Conservation (phyloP, 1,140 invertebrate genomes). For the Drosophila tropicalis region DNA sequence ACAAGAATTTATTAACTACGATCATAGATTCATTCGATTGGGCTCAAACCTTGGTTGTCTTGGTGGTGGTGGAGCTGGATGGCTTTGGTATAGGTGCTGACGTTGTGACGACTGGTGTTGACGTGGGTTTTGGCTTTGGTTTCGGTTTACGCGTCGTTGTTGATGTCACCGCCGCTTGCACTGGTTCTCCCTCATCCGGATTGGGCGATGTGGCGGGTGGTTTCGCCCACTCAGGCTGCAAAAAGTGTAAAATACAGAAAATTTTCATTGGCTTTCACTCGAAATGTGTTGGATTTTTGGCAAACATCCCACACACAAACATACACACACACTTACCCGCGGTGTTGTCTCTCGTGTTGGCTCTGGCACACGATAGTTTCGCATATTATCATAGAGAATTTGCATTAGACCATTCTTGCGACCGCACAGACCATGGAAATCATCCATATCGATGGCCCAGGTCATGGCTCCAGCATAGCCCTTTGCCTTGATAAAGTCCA, state of each 20-base stretch:
- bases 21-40: not conserved
- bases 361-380: conserved; percentile 89
- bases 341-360: conserved; percentile 88
- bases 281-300: conserved; percentile 7
- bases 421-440: conserved; percentile 91
- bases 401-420: conserved; percentile 88
- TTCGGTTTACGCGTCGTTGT: conserved; percentile 82
- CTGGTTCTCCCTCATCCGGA: conserved; percentile 75
- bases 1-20: no score
- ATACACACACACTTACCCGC: conserved; percentile 77
- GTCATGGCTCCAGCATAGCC: conserved; percentile 94
- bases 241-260: conserved; percentile 43
- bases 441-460: conserved; percentile 95
- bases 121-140: conserved; percentile 68
- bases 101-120: conserved; percentile 48
- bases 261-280: conserved; percentile 6
- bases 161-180: conserved; percentile 38
- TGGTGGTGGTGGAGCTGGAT: conserved; percentile 49
- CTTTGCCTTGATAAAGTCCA: conserved; percentile 92
- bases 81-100: conserved; percentile 46
- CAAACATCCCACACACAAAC: conserved; percentile 82
- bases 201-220: conserved; percentile 86
- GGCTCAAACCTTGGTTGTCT: conserved; percentile 62
- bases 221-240: conserved; percentile 88
- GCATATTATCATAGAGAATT: conserved; percentile 89